These are phyloP conservation scores for Zaprionus capensis DNA, from an alignment of 1,140 invertebrate species.

Conservation along the genomic window DNA sequence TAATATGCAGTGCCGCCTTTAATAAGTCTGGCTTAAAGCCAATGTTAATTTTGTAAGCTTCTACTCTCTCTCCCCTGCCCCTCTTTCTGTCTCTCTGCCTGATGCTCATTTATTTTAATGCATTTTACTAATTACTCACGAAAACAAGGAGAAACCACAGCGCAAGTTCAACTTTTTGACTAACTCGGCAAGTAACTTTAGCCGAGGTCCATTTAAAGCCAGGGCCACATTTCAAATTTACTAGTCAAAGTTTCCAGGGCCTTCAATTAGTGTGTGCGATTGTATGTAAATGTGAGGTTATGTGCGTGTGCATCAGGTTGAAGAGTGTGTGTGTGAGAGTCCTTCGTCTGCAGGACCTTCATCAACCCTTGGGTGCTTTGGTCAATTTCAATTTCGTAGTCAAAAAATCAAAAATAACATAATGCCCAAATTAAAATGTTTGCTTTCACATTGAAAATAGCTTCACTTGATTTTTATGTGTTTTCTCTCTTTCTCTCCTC, in stretches of 20 bases:
- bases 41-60: conserved; percentile 28
- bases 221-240: conserved; percentile 65
- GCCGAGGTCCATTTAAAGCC: conserved; percentile 61
- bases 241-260: conserved; percentile 56
- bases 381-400: conserved; percentile 67
- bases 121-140: conserved; percentile 76
- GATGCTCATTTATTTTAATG: conserved; percentile 76
- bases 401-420: conserved; percentile 78
- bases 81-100: not conserved
- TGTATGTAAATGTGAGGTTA: conserved; percentile 14
- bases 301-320: conserved; percentile 15
- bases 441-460: conserved; percentile 46
- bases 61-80: not conserved
- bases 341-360: not conserved
- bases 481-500: not conserved
- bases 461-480: conserved; percentile 51
- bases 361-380: conserved; percentile 55
- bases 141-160: conserved; percentile 40
- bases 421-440: conserved; percentile 75
- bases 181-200: conserved; percentile 69
- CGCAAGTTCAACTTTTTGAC: conserved; percentile 74
- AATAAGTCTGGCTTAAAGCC: conserved; percentile 24
- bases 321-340: conserved; percentile 9
- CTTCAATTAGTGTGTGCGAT: conserved; percentile 62
- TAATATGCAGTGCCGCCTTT: not conserved